Conservation (phyloP, 2,888 invertebrate genomes). For the Pediacus dermestoides region DNA sequence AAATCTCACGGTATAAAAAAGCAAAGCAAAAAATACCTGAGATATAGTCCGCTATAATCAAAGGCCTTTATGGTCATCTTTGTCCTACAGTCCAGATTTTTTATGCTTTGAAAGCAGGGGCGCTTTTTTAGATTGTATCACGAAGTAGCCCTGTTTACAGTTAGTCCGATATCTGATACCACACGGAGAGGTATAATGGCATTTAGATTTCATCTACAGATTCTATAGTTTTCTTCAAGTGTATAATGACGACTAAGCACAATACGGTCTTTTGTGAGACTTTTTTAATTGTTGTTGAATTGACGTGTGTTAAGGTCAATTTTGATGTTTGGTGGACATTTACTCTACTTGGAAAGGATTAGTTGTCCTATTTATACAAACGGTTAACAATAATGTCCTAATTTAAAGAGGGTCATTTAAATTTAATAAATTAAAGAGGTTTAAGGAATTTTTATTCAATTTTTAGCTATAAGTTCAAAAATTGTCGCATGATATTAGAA, state of each 20-base stretch:
- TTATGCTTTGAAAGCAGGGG: constrained; percentile 27
- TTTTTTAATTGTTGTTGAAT: constrained; percentile 30
- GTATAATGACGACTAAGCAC: constrained; percentile 33
- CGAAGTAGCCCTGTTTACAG: constrained; percentile 30
- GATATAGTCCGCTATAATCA: constrained; percentile 20
- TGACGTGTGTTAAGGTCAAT: constrained; percentile 30
- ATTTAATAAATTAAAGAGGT: no score
- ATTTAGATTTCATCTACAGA: constrained; percentile 36
- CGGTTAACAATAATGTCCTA: no score
- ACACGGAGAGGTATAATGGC: constrained; percentile 35
- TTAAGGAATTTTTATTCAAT: no score
- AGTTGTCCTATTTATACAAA: no score
- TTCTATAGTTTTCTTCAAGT: constrained; percentile 37
- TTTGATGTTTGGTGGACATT: no score
- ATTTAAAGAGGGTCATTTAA: no score
- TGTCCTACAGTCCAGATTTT: constrained; percentile 39
- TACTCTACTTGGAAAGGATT: no score
- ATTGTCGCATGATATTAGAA: no score
- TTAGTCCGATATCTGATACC: constrained; percentile 38
- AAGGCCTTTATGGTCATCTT: constrained; percentile 39
- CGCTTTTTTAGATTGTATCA: constrained; percentile 31
- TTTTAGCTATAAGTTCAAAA: no score
- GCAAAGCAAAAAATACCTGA: constrained; percentile 34
- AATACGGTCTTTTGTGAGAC: constrained; percentile 29
- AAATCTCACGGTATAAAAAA: constrained; percentile 40